Percentiles rank a stretch among this genome's conserved stretches.
phyloP scores from a whole-genome alignment of 1,140 invertebrate species.

The Drosophila hydei region DNA sequence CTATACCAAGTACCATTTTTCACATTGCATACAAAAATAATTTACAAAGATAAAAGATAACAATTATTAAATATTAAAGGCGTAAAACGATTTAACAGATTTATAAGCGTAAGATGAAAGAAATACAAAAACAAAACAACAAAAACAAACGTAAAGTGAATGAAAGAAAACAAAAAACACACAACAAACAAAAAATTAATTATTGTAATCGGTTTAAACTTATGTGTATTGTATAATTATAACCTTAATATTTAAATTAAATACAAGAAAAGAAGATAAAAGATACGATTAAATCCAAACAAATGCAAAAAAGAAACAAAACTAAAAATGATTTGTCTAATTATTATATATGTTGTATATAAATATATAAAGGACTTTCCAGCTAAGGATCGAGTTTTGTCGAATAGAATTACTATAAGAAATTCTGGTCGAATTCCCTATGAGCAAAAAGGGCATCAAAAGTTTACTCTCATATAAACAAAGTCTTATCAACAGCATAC shows the following conservation, averaged over 20 bases:
- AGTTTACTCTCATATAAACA: no score
- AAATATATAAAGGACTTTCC: no score
- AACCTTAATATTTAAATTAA: slow-evolving; percentile 84
- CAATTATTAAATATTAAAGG: slow-evolving; percentile 82
- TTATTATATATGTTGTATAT: no score
- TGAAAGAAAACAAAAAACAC: slow-evolving; percentile 51
- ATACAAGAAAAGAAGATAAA: slow-evolving; percentile 80
- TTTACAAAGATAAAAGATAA: slow-evolving; percentile 81
- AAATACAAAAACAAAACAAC: slow-evolving; percentile 54
- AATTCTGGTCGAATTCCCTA: no score
- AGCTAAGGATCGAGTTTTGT: no score
- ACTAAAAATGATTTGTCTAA: neutral
- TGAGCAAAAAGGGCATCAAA: no score
- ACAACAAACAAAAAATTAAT: slow-evolving; percentile 76
- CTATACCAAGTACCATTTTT: slow-evolving; percentile 81
- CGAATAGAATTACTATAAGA: no score
- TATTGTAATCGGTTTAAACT: slow-evolving; percentile 84
- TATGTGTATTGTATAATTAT: slow-evolving; percentile 84
- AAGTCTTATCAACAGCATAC: no score
- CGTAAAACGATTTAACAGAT: slow-evolving; percentile 82
- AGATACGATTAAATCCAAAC: slow-evolving; percentile 83
- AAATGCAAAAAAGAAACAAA: slow-evolving; percentile 64
- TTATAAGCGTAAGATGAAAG: slow-evolving; percentile 73
- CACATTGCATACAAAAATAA: slow-evolving; percentile 77
- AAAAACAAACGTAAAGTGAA: slow-evolving; percentile 67